Evolutionary conservation across 2,888 invertebrate species (phyloP).

Genomic region (Ryuthela nishihirai): DNA sequence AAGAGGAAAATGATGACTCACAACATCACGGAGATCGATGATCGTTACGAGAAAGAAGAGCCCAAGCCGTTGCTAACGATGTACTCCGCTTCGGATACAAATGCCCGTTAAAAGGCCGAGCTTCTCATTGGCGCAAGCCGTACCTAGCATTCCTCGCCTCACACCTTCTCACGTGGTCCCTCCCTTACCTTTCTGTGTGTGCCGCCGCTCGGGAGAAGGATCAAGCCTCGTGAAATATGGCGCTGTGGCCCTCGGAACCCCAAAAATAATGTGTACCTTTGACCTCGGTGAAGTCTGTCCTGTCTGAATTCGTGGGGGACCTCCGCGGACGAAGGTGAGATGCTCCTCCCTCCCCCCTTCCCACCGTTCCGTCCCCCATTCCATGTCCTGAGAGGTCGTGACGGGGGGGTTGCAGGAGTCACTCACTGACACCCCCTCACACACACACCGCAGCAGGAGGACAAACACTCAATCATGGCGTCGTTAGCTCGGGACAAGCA

Average conservation of each 20-base stretch:
- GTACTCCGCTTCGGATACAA: too few species aligned
- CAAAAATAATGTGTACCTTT: constrained; percentile 29
- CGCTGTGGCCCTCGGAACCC: constrained; percentile 4
- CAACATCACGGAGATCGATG: too few species aligned
- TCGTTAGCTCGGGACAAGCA: background rate
- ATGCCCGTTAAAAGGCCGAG: too few species aligned
- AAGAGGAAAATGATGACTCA: too few species aligned
- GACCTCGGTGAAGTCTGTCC: constrained; percentile 16
- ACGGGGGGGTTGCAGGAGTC: constrained; percentile 1
- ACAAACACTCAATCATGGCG: background rate
- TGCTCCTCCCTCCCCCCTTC: constrained; percentile 1
- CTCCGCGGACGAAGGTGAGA: background rate
- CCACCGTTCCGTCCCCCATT: too few species aligned
- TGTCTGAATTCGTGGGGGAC: background rate
- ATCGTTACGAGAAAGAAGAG: too few species aligned
- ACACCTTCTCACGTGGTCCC: too few species aligned
- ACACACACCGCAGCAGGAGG: background rate
- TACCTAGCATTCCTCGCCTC: too few species aligned
- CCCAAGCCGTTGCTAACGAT: too few species aligned
- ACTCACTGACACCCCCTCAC: background rate
- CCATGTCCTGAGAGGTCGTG: background rate
- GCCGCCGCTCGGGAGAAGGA: too few species aligned
- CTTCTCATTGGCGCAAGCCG: too few species aligned
- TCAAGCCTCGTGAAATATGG: constrained; percentile 28
- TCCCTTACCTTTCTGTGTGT: too few species aligned